These are phyloP conservation scores for Propithecus perrieri DNA, from an alignment of 2,797 vertebrate species.

Conservation along the genomic window DNA sequence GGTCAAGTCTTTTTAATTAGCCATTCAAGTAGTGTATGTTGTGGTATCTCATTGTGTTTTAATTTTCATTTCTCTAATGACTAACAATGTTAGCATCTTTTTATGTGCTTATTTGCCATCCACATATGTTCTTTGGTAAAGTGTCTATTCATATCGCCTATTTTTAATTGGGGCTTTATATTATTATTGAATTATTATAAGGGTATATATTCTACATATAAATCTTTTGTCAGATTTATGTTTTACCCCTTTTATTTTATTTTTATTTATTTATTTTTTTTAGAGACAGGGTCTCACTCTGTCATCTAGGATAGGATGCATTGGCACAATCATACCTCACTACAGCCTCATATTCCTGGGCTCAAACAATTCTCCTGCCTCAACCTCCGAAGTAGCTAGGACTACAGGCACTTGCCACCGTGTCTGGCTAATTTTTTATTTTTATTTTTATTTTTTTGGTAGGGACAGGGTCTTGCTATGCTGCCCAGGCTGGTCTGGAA, in stretches of 20 bases:
- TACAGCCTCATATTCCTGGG: no score
- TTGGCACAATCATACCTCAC: no score
- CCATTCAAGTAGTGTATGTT: neutral
- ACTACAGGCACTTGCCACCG: no score
- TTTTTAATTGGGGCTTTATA: neutral
- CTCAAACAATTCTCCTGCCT: no score
- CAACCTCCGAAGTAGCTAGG: no score
- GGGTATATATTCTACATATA: neutral
- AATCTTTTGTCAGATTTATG: neutral
- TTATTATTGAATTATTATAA: conserved; percentile 12
- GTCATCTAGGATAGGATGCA: no score
- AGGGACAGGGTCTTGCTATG: no score
- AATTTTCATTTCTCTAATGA: conserved; percentile 27
- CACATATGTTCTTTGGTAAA: neutral
- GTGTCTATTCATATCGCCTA: neutral
- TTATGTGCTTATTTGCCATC: neutral
- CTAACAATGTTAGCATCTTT: neutral
- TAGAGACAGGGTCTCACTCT: no score
- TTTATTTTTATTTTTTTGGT: no score
- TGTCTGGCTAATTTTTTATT: no score
- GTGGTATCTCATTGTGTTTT: neutral
- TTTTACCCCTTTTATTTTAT: neutral
- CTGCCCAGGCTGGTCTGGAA: no score
- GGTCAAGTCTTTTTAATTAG: conserved; percentile 6
- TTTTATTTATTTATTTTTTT: no score